Percentiles rank a stretch among this genome's conserved stretches.
phyloP scores from a whole-genome alignment of 2,888 invertebrate genomes.

The Margaritifera margaritifera region DNA sequence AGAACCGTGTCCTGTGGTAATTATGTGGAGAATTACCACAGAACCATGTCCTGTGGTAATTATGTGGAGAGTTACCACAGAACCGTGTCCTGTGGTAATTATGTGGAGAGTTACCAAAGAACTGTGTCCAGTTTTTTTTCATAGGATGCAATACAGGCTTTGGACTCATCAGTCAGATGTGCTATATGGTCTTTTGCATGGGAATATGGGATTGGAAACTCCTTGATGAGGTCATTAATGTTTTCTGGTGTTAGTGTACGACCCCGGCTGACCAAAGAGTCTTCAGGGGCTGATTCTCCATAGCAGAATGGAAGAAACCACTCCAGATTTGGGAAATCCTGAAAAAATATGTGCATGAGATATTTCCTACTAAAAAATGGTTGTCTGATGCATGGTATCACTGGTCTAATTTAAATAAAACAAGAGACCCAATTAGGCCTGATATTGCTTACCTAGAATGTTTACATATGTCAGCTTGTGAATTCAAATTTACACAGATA shows the following conservation, averaged over 20 bases:
- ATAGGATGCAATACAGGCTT: conserved; percentile 61
- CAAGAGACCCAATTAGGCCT: too few relatives aligned
- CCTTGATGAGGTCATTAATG: conserved; percentile 65
- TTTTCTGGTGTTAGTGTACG: conserved; percentile 59
- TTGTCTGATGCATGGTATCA: too few relatives aligned
- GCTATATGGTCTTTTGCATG: conserved; percentile 55
- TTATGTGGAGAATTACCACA: too few relatives aligned
- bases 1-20: too few relatives aligned
- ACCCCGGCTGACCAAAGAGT: conserved; percentile 56
- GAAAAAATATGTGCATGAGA: conserved; percentile 7
- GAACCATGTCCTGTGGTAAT: too few relatives aligned
- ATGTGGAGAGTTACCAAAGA: too few relatives aligned
- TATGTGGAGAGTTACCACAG: too few relatives aligned
- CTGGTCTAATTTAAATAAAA: not conserved
- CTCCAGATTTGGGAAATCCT: conserved; percentile 68
- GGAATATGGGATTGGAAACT: conserved; percentile 66
- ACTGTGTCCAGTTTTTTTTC: conserved; percentile 66
- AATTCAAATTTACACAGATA: too few relatives aligned
- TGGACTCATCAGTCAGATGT: conserved; percentile 61
- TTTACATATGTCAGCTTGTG: too few relatives aligned
- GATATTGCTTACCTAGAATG: too few relatives aligned
- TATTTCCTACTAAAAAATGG: not conserved
- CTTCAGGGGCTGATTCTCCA: conserved; percentile 64
- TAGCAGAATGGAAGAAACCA: conserved; percentile 72
- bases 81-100: too few relatives aligned